These are phyloP conservation scores for Helicoverpa assulta DNA, from an alignment of 2,888 invertebrate species.

Conservation along the genomic window DNA sequence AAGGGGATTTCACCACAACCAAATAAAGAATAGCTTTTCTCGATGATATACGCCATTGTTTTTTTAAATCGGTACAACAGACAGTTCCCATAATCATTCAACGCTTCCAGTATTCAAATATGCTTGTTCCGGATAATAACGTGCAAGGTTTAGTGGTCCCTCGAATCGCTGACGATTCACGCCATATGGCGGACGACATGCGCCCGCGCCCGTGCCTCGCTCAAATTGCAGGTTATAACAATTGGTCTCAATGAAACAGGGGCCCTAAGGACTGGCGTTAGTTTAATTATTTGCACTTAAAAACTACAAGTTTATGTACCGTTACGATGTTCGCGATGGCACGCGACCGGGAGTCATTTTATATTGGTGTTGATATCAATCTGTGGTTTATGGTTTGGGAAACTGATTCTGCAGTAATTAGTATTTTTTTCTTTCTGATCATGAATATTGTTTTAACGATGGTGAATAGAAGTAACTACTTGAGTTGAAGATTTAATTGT, in stretches of 20 bases:
- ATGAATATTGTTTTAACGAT: too few relatives aligned
- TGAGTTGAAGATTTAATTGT: too few relatives aligned
- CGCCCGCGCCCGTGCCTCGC: constrained; percentile 76
- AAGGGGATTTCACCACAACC: too few relatives aligned
- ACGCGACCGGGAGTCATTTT: constrained; percentile 13
- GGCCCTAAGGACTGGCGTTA: constrained; percentile 68
- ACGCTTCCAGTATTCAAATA: constrained; percentile 52
- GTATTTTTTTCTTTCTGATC: too few relatives aligned
- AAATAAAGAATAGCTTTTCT: too few relatives aligned
- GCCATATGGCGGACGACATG: constrained; percentile 86
- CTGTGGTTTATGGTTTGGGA: constrained; percentile 7
- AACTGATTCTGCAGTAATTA: too few relatives aligned
- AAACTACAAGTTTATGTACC: constrained; percentile 55
- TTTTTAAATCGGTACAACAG: too few relatives aligned
- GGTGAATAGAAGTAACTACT: too few relatives aligned
- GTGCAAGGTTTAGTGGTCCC: constrained; percentile 73
- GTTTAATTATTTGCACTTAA: constrained; percentile 63
- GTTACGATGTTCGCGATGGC: constrained; percentile 58
- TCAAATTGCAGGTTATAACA: constrained; percentile 87
- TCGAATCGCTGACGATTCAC: constrained; percentile 70
- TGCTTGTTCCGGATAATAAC: constrained; percentile 56
- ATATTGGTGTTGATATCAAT: background rate
- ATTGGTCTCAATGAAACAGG: constrained; percentile 82
- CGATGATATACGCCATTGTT: too few relatives aligned
- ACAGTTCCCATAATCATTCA: background rate